Percentiles rank a stretch among this genome's conserved stretches.
Conservation (phyloP, 2,113 vertebrate species). For the Hyaena hyaena region DNA sequence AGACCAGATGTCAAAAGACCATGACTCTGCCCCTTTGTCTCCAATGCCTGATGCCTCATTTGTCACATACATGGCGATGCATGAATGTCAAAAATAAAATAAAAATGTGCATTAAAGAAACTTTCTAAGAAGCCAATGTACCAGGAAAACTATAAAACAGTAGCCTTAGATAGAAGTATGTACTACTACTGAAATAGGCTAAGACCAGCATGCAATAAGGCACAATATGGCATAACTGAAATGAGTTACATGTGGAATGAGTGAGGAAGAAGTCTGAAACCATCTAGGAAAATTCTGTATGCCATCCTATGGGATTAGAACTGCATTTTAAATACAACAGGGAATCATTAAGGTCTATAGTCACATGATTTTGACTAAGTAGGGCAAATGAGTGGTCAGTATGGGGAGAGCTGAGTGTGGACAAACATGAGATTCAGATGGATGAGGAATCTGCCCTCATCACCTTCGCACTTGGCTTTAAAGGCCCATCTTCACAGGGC, state of each 20-base stretch:
- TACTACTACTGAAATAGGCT: neutral
- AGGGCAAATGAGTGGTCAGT: no score
- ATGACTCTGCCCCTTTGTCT: fast-evolving
- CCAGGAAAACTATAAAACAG: neutral
- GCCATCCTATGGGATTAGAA: neutral
- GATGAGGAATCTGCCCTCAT: neutral
- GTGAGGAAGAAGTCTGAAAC: no score
- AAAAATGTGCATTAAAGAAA: neutral
- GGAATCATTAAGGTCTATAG: neutral
- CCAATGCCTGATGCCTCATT: neutral
- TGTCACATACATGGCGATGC: neutral
- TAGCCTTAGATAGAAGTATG: no score
- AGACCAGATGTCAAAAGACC: neutral
- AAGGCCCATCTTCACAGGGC: neutral
- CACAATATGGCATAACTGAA: no score
- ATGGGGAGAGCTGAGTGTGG: neutral
- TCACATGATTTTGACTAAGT: fast-evolving
- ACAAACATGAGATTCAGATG: neutral
- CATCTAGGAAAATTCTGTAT: fast-evolving
- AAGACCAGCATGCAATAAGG: neutral
- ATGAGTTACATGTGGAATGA: no score
- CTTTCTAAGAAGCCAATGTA: neutral
- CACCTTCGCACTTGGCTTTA: neutral
- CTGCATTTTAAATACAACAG: neutral
- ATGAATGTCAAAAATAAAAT: neutral